Evolutionary conservation across 2,888 invertebrate genomes (phyloP), one percentile per base, ranked within the genome.

Genomic region (Cheilosia scutellata): DNA sequence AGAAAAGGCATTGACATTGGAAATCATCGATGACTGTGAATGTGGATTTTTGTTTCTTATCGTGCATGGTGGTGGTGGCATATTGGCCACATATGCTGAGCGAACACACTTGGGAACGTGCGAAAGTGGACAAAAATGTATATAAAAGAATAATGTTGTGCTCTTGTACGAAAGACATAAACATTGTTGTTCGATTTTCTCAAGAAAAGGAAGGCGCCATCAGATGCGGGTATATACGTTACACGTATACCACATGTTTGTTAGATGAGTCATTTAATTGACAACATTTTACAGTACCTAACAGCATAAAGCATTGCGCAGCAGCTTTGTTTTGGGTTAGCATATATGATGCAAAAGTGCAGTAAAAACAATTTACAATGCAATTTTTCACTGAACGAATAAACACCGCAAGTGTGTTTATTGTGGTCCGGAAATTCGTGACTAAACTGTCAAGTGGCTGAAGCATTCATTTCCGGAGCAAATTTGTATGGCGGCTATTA

Each of bases 1-100:
- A 33, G 40, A 60, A 44, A 58, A 66, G 53, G 33, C 79, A 80
- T 74, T 80, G 79, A 74, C 74, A 80, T 80, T 74, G 66, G 27
- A 31, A 80, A 55, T 37, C 58, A 62, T 74, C 57, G 71, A 66
- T 66, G 60, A 27, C 25, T 42, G 44, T 37, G 57, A 11, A 47
- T 37, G 37, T 65, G 40, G 25, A 16, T n/a, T 6, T 53, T 20
- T 31, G 27, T 42, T 6, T 58, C 42, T 42, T n/a, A 5, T 37
- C 33, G 37, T 49, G 29, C 11, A 5, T 47, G 37, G 20, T 20
- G 20, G 20, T 20, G 20, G 13, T 42, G 25, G 37, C 74, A 80
- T 47, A 80, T 80, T 80, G 66, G 31, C 3, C 60, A 68, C 66
- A 80, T 49, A 40, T 75, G 80, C n/a, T 37, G 58, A 29, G 13